Conservation (phyloP, 2,113 vertebrate species). For the Chelonoidis abingdonii region DNA sequence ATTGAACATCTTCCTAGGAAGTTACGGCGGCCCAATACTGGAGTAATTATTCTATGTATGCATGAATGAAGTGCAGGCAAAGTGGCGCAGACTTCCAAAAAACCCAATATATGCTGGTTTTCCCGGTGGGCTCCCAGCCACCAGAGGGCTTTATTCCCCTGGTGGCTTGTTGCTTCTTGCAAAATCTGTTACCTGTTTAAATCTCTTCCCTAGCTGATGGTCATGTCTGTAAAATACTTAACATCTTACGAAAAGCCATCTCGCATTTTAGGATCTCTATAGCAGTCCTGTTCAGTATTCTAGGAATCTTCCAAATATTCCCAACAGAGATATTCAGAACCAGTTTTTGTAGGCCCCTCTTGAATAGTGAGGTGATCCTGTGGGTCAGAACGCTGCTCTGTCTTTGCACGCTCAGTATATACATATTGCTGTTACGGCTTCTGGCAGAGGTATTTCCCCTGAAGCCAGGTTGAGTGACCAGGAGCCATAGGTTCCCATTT, state of each 20-base stretch:
- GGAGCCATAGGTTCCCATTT: neutral
- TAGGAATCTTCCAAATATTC: neutral
- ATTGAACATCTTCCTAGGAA: neutral
- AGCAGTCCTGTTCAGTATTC: neutral
- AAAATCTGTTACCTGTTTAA: neutral
- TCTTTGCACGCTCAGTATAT: neutral
- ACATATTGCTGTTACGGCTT: neutral
- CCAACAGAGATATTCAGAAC: neutral
- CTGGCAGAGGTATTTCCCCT: neutral
- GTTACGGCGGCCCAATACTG: neutral
- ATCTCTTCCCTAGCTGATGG: neutral
- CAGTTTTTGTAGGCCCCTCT: neutral
- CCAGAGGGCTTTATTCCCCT: neutral
- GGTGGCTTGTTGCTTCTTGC: neutral
- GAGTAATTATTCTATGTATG: neutral
- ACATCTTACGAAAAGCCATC: neutral
- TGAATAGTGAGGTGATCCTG: neutral
- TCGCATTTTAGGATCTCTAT: neutral
- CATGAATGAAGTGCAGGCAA: neutral
- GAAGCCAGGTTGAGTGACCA: neutral
- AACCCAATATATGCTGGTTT: neutral
- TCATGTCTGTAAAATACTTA: neutral
- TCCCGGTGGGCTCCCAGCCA: neutral
- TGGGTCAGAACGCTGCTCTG: neutral
- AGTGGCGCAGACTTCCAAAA: neutral